Base-by-base conservation (phyloP, 2,113 vertebrate species). In the Proteles cristata region DNA sequence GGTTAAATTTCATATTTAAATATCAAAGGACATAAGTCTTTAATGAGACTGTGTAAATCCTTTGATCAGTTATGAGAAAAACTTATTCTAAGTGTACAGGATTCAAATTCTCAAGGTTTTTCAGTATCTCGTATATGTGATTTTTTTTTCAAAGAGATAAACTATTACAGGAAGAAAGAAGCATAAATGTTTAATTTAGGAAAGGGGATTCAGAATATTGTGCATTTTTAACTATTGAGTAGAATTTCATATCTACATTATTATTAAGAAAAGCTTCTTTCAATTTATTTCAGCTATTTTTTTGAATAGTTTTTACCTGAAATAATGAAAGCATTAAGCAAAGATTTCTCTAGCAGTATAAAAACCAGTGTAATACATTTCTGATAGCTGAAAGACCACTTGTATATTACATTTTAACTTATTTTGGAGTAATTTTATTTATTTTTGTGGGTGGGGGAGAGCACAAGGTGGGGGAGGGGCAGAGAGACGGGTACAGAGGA, bases 221-320 rank as follows among this genome's bases (percentile, higher is more conserved):
- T 74, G 31, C 25, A 15, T 88, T 88, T 79, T 93, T 65, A 89
- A 65, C 53, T 92, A 11, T 55, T 48, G 80, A 74, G 65, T 74
- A 95, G 71, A 58, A 90, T 90, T 79, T 93, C 43, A 4, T 66
- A 74, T 26, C 50, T 71, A 45, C 5, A 55, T 86, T 93, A 92
- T 55, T 94, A 19, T 73, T 92, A 73, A 91, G 69, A 53, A 97
- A 61, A 82, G 77, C 58, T 65, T 45, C 73, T n/a, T 69, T 15
- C 53, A 63, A 50, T 80, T 79, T 89, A 66, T 92, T 92, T 92
- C 43, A 71, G 4, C 55, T 81, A 61, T 76, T 35, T 48, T 93
- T 74, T 93, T 68, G 21, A 80, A 53, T 86, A 90, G 31, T 68
- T 93, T 93, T 90, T 89, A 92, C 93, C 12, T 48, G 63, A 88